Base-by-base conservation (phyloP, 2,113 vertebrate genomes). In the Uria aalge region DNA sequence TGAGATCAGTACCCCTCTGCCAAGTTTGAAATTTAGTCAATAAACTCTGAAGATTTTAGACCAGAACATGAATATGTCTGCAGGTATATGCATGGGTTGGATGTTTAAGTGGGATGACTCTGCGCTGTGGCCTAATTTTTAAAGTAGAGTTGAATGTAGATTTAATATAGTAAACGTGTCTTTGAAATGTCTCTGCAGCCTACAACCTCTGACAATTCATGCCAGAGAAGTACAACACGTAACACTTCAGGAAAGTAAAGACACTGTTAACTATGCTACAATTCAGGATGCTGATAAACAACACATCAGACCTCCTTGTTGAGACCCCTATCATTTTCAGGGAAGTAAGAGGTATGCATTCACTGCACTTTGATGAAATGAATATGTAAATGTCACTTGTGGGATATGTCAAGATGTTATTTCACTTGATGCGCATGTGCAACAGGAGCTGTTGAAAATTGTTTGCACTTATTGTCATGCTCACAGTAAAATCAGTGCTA, bases 241-340 rank as follows among this genome's bases (percentile, higher is more conserved):
- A 92, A 34, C 27, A 30, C 23, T 75, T 48, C 21, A 69, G 40
- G 27, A 47, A 68, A 85, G 27, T 41, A 55, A 77, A 71, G 30
- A 26, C 12, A n/a, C 0, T 0, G 13, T 36, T 69, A 76, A 52
- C 34, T 43, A 6, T 6, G 22, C 5, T 69, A 8, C 15, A 40
- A 9, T 68, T 83, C 5, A 59, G 52, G n/a, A 36, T 75, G 22
- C 21, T 88, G 34, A n/a, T 66, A 40, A 60, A 26, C 13, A 87
- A 11, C 26, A 64, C 8, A 22, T 26, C 34, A 64, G 57, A 83
- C 2, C 5, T 82, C 15, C 4, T 72, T 62, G 17, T 8, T 59
- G 30, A 23, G 43, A 40, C 83, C 7, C 6, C 21, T 55, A 7
- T 48, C 0, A 27, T 59, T 76, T 85, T 66, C 32, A 56, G 34